Base-by-base conservation (phyloP, 2,888 invertebrate genomes). In the Ophion ventricosus region DNA sequence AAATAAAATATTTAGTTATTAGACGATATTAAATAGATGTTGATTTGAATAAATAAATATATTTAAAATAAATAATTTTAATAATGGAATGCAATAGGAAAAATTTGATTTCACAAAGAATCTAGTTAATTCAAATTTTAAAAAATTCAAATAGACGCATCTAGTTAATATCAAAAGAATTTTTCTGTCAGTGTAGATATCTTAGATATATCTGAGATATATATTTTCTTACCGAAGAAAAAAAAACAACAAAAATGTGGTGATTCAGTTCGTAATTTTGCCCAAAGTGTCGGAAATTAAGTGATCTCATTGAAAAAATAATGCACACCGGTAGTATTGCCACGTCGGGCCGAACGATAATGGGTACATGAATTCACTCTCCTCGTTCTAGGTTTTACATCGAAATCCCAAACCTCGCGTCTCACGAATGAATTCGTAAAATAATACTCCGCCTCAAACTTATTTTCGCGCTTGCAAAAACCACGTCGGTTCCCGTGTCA, bases 311-410 rank as follows among this genome's bases (percentile, higher is more conserved):
- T 35, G 35, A 35, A 35, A 35, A 35, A 35, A 35, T 35, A 35
- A 74, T 80, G 54, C 14, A 54, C n/a, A 23, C 10, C 54, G 40
- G 69, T 54, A 56, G 14, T 17, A 76, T 43, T 64, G 67, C 17
- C 20, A 14, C 17, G 25, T 63, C n/a, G 26, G 59, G 72, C 59
- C 72, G 25, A 26, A 23, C 26, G 43, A 40, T 61, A 70, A 70
- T 70, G 70, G 54, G 35, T 40, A 40, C 43, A 35, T 11, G 64
- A 72, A 64, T 79, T 72, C 67, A 20, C 40, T 20, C 43, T 72
- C 63, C 49, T 43, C 43, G 43, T 40, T 72, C 17, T 17, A 35
- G 63, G 64, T 54, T 69, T 49, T 72, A 79, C 25, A 57, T 72
- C 26, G 56, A 29, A 57, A 35, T 72, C 23, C 64, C 56, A 35